Conservation (phyloP, 2,888 invertebrate genomes). For the Malacosoma neustria region DNA sequence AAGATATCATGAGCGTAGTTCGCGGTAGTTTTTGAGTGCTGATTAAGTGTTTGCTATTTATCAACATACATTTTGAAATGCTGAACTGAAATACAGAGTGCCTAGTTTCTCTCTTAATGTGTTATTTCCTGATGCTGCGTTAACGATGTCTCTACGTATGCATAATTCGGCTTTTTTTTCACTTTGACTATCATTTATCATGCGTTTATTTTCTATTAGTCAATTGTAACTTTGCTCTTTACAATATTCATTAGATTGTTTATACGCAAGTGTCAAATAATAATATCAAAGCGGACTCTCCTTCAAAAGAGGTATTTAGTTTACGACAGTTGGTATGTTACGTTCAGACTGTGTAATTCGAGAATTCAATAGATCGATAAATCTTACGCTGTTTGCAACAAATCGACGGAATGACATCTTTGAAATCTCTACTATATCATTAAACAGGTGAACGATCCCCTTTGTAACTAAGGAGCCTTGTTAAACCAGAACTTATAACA, state of each 20-base stretch:
- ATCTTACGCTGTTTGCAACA: not conserved
- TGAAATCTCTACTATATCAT: not conserved
- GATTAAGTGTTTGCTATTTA: not conserved
- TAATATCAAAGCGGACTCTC: not conserved
- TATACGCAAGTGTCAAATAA: conserved; percentile 1
- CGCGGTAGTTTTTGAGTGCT: not conserved
- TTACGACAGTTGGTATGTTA: not conserved
- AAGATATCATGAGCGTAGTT: too few species aligned
- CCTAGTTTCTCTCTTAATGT: conserved; percentile 36
- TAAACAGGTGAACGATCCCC: not conserved
- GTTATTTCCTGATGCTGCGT: conserved; percentile 31
- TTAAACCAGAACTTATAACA: too few species aligned
- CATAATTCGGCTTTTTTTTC: conserved; percentile 26
- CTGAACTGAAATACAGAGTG: conserved; percentile 15
- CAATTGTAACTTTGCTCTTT: conserved; percentile 5
- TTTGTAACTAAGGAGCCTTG: not conserved
- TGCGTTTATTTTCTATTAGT: conserved; percentile 5
- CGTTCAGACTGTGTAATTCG: not conserved
- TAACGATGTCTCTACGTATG: conserved; percentile 31
- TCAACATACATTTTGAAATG: conserved; percentile 26
- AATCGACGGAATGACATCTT: not conserved
- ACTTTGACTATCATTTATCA: conserved; percentile 27
- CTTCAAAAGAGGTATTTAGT: not conserved
- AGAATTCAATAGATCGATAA: not conserved
- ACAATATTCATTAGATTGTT: conserved; percentile 1